Evolutionary conservation across 2,113 vertebrate genomes (phyloP).

Genomic region (Telmatochromis brichardi): DNA sequence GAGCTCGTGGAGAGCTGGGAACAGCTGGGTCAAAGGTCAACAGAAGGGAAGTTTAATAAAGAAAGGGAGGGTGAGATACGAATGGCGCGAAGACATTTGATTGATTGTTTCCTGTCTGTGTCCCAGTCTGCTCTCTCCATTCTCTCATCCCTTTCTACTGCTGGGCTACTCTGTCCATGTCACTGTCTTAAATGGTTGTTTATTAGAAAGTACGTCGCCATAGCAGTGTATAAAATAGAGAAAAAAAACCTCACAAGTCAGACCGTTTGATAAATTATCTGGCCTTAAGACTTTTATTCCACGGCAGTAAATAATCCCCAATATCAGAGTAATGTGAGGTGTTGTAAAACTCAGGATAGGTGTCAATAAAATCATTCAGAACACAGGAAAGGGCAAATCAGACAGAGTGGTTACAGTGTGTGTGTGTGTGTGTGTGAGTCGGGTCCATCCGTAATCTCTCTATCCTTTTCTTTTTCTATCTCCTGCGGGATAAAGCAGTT

Average conservation of each 20-base stretch:
- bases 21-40: slow-evolving; percentile 35
- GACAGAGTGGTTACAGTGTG: not conserved
- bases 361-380: slow-evolving; percentile 11
- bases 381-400: not conserved
- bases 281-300: slow-evolving; percentile 17
- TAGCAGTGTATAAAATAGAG: not conserved
- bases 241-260: not conserved
- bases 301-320: not conserved
- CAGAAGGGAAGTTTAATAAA: slow-evolving; percentile 61
- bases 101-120: slow-evolving; percentile 61
- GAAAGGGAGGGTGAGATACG: slow-evolving; percentile 3
- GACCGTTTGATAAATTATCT: not conserved
- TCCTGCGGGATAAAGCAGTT: not conserved
- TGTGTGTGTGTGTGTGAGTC: not conserved
- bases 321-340: not conserved
- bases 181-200: not conserved
- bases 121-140: not conserved
- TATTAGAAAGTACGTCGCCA: not conserved
- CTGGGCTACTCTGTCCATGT: not conserved
- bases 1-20: slow-evolving; percentile 1
- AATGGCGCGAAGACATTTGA: not conserved
- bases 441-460: not conserved
- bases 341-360: not conserved
- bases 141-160: not conserved
- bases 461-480: not conserved